These are phyloP conservation scores for Meteorus colon DNA, from an alignment of 2,888 invertebrate species.

Conservation along the genomic window DNA sequence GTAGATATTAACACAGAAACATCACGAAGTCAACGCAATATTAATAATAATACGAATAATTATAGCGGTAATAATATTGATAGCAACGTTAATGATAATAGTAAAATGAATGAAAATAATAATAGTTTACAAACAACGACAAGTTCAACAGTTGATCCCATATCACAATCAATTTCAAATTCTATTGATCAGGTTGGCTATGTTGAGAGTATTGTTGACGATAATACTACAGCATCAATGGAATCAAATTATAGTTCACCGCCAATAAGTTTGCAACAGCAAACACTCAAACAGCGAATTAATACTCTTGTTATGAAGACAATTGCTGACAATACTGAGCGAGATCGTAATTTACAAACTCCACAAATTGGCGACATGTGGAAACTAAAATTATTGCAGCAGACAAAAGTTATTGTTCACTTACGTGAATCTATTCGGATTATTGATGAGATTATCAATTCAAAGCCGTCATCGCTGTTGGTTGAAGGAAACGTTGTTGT, in stretches of 20 bases:
- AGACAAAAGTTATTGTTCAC: constrained; percentile 86
- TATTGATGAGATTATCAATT: constrained; percentile 82
- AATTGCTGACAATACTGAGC: constrained; percentile 87
- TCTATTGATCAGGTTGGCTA: constrained; percentile 47
- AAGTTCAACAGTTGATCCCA: constrained; percentile 33
- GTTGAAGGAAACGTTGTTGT: constrained; percentile 77
- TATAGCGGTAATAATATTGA: constrained; percentile 15
- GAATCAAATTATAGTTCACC: constrained; percentile 65
- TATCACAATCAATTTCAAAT: constrained; percentile 53
- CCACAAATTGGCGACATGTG: constrained; percentile 80
- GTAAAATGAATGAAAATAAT: constrained; percentile 43
- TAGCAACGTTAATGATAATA: constrained; percentile 43
- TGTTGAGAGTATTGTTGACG: constrained; percentile 30
- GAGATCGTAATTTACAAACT: constrained; percentile 74
- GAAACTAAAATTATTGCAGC: constrained; percentile 87
- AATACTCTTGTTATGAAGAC: constrained; percentile 92
- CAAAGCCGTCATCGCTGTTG: constrained; percentile 62
- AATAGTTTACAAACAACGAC: constrained; percentile 28
- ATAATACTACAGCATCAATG: constrained; percentile 49
- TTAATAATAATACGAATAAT: constrained; percentile 23
- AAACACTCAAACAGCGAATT: constrained; percentile 90
- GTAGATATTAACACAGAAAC: constrained; percentile 49
- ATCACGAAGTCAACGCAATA: constrained; percentile 33
- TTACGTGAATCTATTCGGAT: constrained; percentile 86
- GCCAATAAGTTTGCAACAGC: constrained; percentile 72